Percentiles rank a stretch among this genome's conserved stretches.
Conservation (phyloP, 2,113 vertebrate species). For the Origma solitaria region DNA sequence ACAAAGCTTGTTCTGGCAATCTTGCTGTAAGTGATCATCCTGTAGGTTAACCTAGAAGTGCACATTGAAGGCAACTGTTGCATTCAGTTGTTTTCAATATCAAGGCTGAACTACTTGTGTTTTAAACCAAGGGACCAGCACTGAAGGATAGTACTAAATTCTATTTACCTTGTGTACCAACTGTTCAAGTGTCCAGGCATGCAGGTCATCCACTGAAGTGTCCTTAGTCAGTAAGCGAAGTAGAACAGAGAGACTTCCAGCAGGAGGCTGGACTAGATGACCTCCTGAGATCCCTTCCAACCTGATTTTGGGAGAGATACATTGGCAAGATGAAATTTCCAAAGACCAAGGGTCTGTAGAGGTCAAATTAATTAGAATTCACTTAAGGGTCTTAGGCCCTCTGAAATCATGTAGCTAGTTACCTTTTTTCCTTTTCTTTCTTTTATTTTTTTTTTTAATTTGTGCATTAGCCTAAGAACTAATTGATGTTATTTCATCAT, state of each 20-base stretch:
- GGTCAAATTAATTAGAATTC: neutral
- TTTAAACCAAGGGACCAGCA: neutral
- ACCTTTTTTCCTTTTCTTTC: neutral
- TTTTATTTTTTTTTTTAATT: neutral
- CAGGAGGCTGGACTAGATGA: neutral
- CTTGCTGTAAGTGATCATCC: neutral
- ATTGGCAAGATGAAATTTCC: neutral
- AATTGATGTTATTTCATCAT: neutral
- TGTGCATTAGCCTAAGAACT: neutral
- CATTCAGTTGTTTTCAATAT: neutral
- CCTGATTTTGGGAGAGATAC: neutral
- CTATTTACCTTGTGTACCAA: neutral
- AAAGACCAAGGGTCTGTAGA: neutral
- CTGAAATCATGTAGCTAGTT: neutral
- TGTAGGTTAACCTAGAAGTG: neutral
- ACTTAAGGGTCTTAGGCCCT: neutral
- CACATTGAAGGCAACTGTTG: neutral
- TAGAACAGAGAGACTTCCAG: neutral
- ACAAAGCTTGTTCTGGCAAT: neutral
- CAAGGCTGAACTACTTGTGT: neutral
- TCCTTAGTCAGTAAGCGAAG: neutral
- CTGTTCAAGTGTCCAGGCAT: neutral
- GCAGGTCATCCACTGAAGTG: neutral
- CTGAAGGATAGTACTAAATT: neutral
- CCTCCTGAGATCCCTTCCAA: neutral